Base-by-base conservation (phyloP, 2,888 invertebrate species). In the Trachelus troglodyta region DNA sequence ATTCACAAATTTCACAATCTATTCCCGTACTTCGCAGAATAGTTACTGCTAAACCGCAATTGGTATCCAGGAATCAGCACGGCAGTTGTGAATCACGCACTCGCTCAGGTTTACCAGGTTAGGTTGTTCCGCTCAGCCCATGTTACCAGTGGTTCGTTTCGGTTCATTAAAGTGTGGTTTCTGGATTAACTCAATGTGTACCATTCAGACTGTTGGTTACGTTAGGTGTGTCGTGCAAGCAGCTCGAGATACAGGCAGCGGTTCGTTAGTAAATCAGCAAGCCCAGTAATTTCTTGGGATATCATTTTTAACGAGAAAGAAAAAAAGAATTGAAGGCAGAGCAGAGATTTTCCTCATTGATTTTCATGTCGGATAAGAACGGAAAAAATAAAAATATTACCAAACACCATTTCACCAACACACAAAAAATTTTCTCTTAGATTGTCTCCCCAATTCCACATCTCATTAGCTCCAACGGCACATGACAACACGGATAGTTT, bases 131-230 rank as follows among this genome's bases (percentile, higher is more conserved):
- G 15, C 9, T 56, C 56, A 56, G 23, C 9, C 2, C 23, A 56
- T 56, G 71, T 33, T 71, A 33, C 71, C 12, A 71, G 31, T 33
- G 71, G 33, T 31, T 73, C 71, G 77, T 75, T 79, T 75, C 73
- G 75, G 76, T 79, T 77, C 79, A 79, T 81, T 78, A 75, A 81
- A 81, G 77, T 73, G 76, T 69, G 76, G 76, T 77, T 77, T 79
- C 76, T 76, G 75, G 73, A 81, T 81, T 79, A 77, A 76, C 75
- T 71, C 73, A 69, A n/a, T 76, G 69, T 35, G 40, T 34, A 69
- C 69, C 34, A 75, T 33, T 33, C 75, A 56, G 23, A 2, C 23
- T 56, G 56, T 23, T 56, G 56, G 23, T 56, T 56, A 56, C 56
- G 23, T 56, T 23, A 23, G 23, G 23, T 56, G 56, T 56, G 23